Evolutionary conservation across 53 echinoderm and acorn worm species (phyloP).

Genomic region (Patiria pectinifera): DNA sequence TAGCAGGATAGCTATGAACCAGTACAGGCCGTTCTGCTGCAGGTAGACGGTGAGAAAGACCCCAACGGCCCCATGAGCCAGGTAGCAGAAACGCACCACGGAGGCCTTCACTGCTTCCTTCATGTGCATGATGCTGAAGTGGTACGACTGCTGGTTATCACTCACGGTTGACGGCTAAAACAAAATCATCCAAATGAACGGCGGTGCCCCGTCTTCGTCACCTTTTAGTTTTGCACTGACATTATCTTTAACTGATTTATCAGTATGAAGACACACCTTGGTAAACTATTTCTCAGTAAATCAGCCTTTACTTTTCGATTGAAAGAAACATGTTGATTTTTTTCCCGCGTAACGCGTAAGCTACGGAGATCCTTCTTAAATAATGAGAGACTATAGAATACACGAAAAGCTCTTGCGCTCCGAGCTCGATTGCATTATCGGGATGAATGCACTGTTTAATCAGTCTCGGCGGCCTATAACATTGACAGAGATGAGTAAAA

Average conservation of each 20-base stretch:
- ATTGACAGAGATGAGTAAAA: not conserved
- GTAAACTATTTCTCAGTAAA: too few relatives aligned
- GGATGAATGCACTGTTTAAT: not conserved
- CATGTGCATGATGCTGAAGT: slow-evolving; percentile 68
- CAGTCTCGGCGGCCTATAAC: not conserved
- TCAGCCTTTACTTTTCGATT: not conserved
- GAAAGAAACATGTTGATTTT: not conserved
- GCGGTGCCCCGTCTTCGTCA: not conserved
- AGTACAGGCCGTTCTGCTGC: slow-evolving; percentile 73
- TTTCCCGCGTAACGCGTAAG: not conserved
- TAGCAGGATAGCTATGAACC: slow-evolving; percentile 74
- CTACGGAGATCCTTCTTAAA: not conserved
- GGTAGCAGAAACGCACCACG: slow-evolving; percentile 74
- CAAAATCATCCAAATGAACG: not conserved
- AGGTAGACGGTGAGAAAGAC: slow-evolving; percentile 79
- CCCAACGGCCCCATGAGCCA: slow-evolving; percentile 75
- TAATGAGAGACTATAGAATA: not conserved
- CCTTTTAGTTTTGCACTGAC: not conserved
- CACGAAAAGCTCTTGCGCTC: not conserved
- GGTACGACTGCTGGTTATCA: too few relatives aligned
- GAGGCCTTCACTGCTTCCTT: slow-evolving; percentile 72
- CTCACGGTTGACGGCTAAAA: not conserved
- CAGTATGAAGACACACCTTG: too few relatives aligned
- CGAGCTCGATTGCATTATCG: not conserved
- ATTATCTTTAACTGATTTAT: not conserved